A percentile compares a stretch with the other conserved stretches of the same genome.
Evolutionary conservation across 1,140 invertebrate genomes (phyloP).

Genomic region (Homalodisca vitripennis): DNA sequence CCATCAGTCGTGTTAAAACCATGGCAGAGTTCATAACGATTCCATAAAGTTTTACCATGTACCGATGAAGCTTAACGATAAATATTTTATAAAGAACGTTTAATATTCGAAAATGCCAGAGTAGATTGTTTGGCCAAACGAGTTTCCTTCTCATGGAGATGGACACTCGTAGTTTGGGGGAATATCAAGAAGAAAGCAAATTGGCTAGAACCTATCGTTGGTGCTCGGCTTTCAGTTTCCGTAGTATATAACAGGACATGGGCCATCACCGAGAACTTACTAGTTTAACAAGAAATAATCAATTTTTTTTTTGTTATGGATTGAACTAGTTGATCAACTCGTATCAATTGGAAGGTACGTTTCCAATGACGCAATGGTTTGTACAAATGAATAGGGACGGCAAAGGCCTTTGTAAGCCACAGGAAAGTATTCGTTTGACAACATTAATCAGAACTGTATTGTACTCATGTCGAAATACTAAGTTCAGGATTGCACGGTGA

Average conservation of each 20-base stretch:
- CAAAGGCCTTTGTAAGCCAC: neutral
- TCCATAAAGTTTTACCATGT: neutral
- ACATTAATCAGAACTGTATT: neutral
- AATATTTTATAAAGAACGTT: neutral
- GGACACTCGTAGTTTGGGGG: neutral
- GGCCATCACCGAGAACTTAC: neutral
- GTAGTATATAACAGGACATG: neutral
- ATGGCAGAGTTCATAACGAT: neutral
- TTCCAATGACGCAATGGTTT: neutral
- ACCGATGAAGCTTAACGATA: neutral
- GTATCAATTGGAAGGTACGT: neutral
- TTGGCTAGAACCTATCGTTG: neutral
- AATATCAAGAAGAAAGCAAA: neutral
- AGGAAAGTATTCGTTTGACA: neutral
- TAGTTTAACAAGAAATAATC: neutral
- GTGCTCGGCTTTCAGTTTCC: neutral
- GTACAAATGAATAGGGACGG: conserved; percentile 17
- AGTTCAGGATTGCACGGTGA: neutral
- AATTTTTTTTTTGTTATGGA: no score
- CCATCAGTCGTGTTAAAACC: neutral
- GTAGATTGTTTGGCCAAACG: neutral
- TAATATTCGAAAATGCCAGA: neutral
- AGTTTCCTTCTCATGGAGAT: neutral
- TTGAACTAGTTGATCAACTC: neutral
- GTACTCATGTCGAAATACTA: neutral